phyloP scores from a whole-genome alignment of 2,113 vertebrate genomes.

The Parus major region DNA sequence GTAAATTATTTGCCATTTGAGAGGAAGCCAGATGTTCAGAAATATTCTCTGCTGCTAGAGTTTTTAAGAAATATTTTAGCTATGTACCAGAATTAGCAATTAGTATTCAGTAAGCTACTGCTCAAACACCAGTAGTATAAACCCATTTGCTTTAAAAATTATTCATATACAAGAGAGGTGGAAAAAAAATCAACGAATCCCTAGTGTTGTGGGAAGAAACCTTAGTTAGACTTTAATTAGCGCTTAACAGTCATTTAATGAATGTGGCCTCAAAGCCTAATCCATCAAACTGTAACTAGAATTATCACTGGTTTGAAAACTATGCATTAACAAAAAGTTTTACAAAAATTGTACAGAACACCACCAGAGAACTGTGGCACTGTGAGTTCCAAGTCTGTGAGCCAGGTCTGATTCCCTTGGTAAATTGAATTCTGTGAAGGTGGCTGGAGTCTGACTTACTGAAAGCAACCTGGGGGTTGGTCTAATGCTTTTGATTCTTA shows the following conservation, averaged over 20 bases:
- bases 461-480: not conserved
- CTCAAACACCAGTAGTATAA: conserved; percentile 20
- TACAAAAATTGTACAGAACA: not conserved
- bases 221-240: conserved; percentile 45
- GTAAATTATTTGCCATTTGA: not conserved
- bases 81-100: conserved; percentile 26
- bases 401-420: not conserved
- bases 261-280: conserved; percentile 16
- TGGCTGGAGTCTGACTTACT: not conserved
- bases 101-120: conserved; percentile 12
- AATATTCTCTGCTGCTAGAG: not conserved
- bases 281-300: conserved; percentile 7
- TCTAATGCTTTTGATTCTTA: not conserved
- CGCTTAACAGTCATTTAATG: conserved; percentile 22
- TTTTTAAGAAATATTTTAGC: not conserved
- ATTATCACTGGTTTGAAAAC: not conserved
- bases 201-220: not conserved
- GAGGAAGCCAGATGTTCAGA: conserved; percentile 27
- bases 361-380: not conserved
- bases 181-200: conserved; percentile 9
- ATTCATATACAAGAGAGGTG: not conserved
- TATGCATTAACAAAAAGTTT: not conserved
- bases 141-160: conserved; percentile 36
- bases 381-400: not conserved
- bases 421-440: not conserved